Percentiles rank a stretch among this genome's conserved stretches.
phyloP scores from a whole-genome alignment of 2,797 vertebrate genomes.

The Lithobates sylvaticus region DNA sequence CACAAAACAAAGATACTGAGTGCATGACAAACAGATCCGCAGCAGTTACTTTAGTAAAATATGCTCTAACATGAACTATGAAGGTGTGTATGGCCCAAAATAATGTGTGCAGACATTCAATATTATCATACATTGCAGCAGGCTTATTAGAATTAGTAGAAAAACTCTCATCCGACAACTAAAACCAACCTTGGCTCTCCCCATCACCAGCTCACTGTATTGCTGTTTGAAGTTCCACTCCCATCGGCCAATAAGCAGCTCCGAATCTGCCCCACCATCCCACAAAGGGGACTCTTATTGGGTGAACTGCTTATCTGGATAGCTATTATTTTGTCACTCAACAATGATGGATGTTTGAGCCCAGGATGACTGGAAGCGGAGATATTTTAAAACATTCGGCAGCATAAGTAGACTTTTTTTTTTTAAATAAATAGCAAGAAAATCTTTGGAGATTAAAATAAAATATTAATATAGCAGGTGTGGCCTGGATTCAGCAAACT shows the following conservation, averaged over 20 bases:
- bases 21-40: not conserved
- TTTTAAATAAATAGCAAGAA: no score
- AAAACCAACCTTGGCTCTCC: no score
- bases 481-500: no score
- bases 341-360: no score
- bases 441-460: no score
- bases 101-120: constrained; percentile 18
- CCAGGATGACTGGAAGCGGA: no score
- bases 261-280: not conserved
- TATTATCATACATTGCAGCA: constrained; percentile 30
- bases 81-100: not conserved
- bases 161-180: not conserved
- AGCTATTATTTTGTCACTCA: no score
- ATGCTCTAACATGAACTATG: constrained; percentile 13
- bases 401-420: no score
- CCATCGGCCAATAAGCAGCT: not conserved
- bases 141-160: not conserved
- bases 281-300: not conserved
- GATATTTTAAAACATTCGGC: no score
- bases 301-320: not conserved
- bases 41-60: constrained; percentile 3
- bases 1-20: not conserved
- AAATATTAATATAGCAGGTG: no score
- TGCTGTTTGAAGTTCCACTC: not conserved
- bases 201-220: not conserved